Conservation (phyloP, 2,797 vertebrate species). For the Streptopelia turtur region DNA sequence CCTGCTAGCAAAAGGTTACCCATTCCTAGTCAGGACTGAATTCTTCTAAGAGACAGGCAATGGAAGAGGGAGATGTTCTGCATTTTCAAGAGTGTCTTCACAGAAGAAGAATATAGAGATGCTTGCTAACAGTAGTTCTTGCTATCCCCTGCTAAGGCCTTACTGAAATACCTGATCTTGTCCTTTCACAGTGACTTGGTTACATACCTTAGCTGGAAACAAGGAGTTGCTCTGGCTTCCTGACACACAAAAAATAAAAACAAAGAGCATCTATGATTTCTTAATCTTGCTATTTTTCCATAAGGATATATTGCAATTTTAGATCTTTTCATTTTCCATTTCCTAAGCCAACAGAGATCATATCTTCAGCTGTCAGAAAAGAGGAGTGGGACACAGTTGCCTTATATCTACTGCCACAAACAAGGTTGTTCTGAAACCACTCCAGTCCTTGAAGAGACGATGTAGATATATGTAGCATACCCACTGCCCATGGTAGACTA, state of each 20-base stretch:
- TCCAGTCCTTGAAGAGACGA: background rate
- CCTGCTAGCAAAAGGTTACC: background rate
- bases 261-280: background rate
- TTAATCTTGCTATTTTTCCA: background rate
- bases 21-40: background rate
- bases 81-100: background rate
- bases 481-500: background rate
- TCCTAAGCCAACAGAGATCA: background rate
- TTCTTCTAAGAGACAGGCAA: background rate
- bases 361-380: background rate
- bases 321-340: background rate
- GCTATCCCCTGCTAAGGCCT: background rate
- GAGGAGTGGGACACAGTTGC: background rate
- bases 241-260: slow-evolving; percentile 34
- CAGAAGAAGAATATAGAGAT: background rate
- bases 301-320: background rate
- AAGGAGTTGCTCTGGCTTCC: background rate
- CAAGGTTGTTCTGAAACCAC: background rate
- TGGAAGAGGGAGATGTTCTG: background rate
- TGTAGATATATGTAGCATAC: background rate
- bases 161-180: background rate
- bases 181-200: background rate
- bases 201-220: slow-evolving; percentile 29
- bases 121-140: background rate
- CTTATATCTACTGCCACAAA: background rate